Evolutionary conservation across 1,140 invertebrate species (phyloP).

Genomic region (Bombus turneri): DNA sequence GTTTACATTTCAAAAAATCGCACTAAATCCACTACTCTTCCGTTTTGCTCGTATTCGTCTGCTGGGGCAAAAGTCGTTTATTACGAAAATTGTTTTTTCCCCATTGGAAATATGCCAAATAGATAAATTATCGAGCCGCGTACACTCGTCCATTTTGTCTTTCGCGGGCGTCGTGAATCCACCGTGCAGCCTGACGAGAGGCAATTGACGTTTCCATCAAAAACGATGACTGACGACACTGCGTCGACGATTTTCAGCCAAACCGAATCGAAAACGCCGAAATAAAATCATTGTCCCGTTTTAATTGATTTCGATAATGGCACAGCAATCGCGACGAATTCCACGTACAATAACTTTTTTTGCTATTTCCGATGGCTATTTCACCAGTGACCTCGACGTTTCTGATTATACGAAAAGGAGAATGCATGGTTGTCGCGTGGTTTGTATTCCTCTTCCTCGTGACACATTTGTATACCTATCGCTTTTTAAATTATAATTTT

Average conservation of each 20-base stretch:
- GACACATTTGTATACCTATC: too few relatives aligned
- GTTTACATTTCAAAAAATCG: background rate
- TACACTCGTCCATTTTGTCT: slow-evolving; percentile 37
- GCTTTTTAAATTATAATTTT: too few relatives aligned
- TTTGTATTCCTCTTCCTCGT: too few relatives aligned
- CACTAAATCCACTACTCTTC: background rate
- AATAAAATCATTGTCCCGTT: background rate
- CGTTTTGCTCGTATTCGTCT: slow-evolving; percentile 5
- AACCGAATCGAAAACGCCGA: background rate
- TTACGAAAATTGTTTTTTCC: slow-evolving; percentile 49
- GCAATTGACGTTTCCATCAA: slow-evolving; percentile 50
- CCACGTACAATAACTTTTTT: background rate
- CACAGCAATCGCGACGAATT: too few relatives aligned
- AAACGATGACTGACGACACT: background rate
- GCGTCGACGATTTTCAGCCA: slow-evolving; percentile 11
- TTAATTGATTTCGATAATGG: slow-evolving; percentile 4
- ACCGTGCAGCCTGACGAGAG: slow-evolving; percentile 32
- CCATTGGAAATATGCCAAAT: slow-evolving; percentile 5
- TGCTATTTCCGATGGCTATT: background rate
- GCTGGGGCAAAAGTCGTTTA: slow-evolving; percentile 50
- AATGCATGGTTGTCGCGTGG: background rate
- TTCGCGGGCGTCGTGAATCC: background rate
- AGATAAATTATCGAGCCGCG: slow-evolving; percentile 56
- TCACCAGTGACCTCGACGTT: too few relatives aligned
- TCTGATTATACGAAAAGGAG: background rate